These are phyloP conservation scores for Actias luna DNA, from an alignment of 2,888 invertebrate genomes.

Conservation along the genomic window DNA sequence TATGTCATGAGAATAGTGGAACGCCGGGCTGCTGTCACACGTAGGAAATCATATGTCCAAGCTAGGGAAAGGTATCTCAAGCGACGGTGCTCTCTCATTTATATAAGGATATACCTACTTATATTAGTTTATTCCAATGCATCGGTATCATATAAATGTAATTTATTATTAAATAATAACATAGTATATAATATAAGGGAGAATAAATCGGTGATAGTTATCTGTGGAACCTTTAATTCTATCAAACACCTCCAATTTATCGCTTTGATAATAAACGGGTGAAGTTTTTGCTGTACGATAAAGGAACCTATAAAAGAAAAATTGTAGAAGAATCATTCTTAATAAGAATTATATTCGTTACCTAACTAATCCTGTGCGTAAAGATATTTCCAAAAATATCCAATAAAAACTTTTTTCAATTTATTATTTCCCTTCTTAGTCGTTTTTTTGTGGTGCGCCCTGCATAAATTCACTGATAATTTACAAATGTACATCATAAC, in stretches of 20 bases:
- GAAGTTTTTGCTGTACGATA: too few relatives aligned
- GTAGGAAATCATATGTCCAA: not conserved
- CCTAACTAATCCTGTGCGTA: too few relatives aligned
- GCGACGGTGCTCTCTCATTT: not conserved
- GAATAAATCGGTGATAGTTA: too few relatives aligned
- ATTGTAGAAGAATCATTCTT: too few relatives aligned
- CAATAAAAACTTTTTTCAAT: not conserved
- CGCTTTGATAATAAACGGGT: too few relatives aligned
- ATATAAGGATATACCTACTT: not conserved
- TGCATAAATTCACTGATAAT: not conserved
- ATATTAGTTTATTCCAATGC: not conserved
- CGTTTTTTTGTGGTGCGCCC: not conserved
- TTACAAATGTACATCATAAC: not conserved
- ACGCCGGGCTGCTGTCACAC: not conserved
- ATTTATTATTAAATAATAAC: not conserved
- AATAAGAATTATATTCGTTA: too few relatives aligned
- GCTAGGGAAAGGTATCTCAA: not conserved
- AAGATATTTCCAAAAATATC: not conserved
- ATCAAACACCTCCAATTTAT: too few relatives aligned
- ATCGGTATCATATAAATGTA: not conserved
- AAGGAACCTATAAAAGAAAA: too few relatives aligned
- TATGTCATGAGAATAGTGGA: slow-evolving; percentile 7
- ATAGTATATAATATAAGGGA: not conserved
- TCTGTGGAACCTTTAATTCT: too few relatives aligned
- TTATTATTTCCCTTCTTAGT: not conserved